A percentile compares a stretch with the other conserved stretches of the same genome.
phyloP scores from a whole-genome alignment of 2,113 vertebrate genomes.

The Menidia beryllina region DNA sequence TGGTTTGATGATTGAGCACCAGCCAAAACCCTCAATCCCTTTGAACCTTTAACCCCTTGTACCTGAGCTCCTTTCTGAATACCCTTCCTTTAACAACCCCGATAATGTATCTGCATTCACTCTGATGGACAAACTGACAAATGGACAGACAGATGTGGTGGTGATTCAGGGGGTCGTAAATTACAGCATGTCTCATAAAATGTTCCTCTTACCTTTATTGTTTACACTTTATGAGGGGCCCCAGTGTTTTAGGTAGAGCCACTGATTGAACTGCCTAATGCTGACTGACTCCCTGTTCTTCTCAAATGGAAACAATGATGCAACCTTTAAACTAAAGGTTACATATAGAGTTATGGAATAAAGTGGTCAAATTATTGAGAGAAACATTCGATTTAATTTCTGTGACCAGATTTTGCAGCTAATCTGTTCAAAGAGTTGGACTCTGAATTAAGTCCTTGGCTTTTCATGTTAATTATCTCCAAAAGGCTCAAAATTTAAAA shows the following conservation, averaged over 20 bases:
- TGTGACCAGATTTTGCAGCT: constrained; percentile 19
- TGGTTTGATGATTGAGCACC: constrained; percentile 76
- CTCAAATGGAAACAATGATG: background rate
- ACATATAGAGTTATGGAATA: too few relatives aligned
- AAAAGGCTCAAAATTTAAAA: constrained; percentile 20
- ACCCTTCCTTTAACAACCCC: constrained; percentile 10
- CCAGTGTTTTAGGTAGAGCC: constrained; percentile 11
- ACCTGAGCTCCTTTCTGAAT: constrained; percentile 28
- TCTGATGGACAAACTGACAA: constrained; percentile 25
- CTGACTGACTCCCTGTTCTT: constrained; percentile 23
- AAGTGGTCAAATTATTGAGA: background rate
- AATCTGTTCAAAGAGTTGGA: constrained; percentile 34
- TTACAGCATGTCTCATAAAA: constrained; percentile 12
- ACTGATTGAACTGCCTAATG: constrained; percentile 36
- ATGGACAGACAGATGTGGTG: constrained; percentile 24
- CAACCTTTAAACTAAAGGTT: constrained; percentile 11
- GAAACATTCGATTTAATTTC: constrained; percentile 17
- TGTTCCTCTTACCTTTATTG: background rate
- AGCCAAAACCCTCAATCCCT: constrained; percentile 64
- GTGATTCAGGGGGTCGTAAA: constrained; percentile 36
- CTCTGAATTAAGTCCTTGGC: background rate
- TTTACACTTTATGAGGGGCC: constrained; percentile 1
- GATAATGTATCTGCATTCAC: constrained; percentile 5
- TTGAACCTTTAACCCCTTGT: constrained; percentile 26
- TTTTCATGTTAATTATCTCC: constrained; percentile 28